Conservation (phyloP, 2,113 vertebrate genomes). For the Pomatostomus ruficeps region DNA sequence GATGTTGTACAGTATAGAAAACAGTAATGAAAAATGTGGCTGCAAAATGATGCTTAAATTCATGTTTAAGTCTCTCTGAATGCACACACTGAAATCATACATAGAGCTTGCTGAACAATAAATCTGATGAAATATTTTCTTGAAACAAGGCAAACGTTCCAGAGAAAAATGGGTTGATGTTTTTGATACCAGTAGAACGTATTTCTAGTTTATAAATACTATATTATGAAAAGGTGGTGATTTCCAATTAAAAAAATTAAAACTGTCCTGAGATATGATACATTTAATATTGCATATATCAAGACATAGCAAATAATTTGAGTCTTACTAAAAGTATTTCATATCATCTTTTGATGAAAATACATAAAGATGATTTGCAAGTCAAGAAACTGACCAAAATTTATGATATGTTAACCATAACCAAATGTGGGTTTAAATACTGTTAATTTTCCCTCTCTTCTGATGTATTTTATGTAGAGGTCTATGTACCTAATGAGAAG, state of each 20-base stretch:
- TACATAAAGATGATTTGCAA: not conserved
- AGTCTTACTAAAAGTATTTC: not conserved
- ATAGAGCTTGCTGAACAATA: not conserved
- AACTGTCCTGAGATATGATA: not conserved
- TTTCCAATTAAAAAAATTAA: not conserved
- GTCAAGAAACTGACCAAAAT: not conserved
- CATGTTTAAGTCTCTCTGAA: not conserved
- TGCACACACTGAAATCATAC: not conserved
- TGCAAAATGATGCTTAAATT: not conserved
- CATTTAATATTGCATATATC: not conserved
- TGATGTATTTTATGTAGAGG: not conserved
- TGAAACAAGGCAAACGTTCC: not conserved
- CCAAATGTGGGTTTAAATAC: not conserved
- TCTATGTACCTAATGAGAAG: not conserved
- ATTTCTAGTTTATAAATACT: not conserved
- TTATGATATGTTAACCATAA: not conserved
- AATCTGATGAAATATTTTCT: not conserved
- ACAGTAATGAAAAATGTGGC: not conserved
- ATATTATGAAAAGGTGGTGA: not conserved
- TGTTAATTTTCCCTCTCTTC: not conserved
- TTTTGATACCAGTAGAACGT: not conserved
- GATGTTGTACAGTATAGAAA: not conserved
- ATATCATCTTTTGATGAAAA: not conserved
- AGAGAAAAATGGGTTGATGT: not conserved
- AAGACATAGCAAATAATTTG: not conserved